phyloP scores from a whole-genome alignment of 2,888 invertebrate genomes.

The Athripsodes cinereus region DNA sequence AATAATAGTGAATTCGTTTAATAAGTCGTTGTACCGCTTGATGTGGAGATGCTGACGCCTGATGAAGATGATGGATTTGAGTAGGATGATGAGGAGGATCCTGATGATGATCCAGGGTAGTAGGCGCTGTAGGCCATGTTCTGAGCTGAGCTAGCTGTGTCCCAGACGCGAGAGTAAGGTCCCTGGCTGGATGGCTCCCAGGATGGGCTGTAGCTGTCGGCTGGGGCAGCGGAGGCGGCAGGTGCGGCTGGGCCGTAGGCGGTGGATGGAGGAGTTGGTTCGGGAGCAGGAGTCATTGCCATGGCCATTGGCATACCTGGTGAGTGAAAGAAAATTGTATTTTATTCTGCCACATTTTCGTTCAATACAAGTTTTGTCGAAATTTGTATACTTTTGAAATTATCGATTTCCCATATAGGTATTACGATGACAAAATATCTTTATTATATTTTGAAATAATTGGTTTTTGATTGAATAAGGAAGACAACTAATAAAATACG shows the following conservation, averaged over 20 bases:
- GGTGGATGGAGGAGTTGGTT: constrained; percentile 52
- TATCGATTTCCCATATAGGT: too few relatives aligned
- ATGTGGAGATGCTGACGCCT: constrained; percentile 30
- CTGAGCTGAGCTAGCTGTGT: constrained; percentile 50
- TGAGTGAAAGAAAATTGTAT: not conserved
- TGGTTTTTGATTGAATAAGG: too few relatives aligned
- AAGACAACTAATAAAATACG: too few relatives aligned
- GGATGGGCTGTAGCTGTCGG: constrained; percentile 66
- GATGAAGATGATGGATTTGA: constrained; percentile 41
- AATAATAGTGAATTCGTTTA: too few relatives aligned
- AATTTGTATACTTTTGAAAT: too few relatives aligned
- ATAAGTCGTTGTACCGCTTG: constrained; percentile 16
- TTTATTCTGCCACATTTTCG: too few relatives aligned
- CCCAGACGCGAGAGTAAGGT: constrained; percentile 76
- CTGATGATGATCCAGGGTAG: constrained; percentile 59
- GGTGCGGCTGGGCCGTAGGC: constrained; percentile 55
- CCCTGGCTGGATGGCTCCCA: constrained; percentile 69
- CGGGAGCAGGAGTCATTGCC: constrained; percentile 48
- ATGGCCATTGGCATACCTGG: constrained; percentile 68
- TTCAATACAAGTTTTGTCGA: not conserved
- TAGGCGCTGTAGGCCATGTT: constrained; percentile 67
- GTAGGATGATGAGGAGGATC: constrained; percentile 49
- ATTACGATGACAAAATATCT: too few relatives aligned
- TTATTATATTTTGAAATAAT: too few relatives aligned
- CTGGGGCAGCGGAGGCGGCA: constrained; percentile 49